Percentiles rank a stretch among this genome's conserved stretches.
These are phyloP conservation scores for Hoplias malabaricus DNA, from an alignment of 2,113 vertebrate species.

Conservation along the genomic window DNA sequence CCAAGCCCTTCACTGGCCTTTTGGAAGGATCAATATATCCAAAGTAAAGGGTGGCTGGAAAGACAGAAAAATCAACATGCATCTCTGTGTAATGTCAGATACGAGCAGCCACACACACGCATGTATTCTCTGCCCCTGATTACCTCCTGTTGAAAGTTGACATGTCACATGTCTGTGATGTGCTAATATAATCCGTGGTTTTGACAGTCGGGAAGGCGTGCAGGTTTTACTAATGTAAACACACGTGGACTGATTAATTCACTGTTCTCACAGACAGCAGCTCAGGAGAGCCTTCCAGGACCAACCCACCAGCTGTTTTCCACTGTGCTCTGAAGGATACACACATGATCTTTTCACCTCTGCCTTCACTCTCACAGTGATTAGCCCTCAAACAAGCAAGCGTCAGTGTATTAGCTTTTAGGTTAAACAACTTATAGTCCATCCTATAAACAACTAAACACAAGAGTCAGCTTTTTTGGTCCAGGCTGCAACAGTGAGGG, in stretches of 20 bases:
- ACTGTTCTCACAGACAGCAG: neutral
- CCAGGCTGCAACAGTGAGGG: neutral
- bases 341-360: neutral
- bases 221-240: constrained; percentile 28
- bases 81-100: constrained; percentile 33
- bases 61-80: constrained; percentile 32
- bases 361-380: neutral
- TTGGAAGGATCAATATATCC: constrained; percentile 31
- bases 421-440: neutral
- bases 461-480: neutral
- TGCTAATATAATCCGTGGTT: constrained; percentile 15
- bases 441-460: neutral
- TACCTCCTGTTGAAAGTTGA: constrained; percentile 6
- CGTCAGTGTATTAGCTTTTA: neutral
- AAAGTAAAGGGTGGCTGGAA: constrained; percentile 17
- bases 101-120: neutral
- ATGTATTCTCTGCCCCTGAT: neutral
- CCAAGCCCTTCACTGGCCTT: constrained; percentile 11
- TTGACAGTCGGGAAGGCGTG: constrained; percentile 20
- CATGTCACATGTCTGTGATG: neutral
- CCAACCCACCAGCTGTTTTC: neutral
- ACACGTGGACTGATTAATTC: neutral
- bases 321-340: neutral
- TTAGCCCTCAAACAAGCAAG: neutral
- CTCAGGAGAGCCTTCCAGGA: neutral